Conservation (phyloP, 2,113 vertebrate species). For the Chelonoidis abingdonii region DNA sequence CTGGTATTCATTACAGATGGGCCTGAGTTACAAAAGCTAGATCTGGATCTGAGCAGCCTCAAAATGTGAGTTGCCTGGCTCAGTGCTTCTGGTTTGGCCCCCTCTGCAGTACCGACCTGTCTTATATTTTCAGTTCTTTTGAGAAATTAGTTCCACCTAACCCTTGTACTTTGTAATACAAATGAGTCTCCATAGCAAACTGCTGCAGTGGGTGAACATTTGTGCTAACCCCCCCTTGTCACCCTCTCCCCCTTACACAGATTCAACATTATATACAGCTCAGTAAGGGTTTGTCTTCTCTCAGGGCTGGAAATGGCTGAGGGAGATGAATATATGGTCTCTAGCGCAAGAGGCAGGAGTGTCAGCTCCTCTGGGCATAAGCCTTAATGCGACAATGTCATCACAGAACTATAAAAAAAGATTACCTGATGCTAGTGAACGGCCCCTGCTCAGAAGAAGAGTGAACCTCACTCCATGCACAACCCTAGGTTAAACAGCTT, state of each 20-base stretch:
- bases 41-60: neutral
- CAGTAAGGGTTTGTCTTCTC: neutral
- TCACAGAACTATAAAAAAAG: too few relatives aligned
- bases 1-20: neutral
- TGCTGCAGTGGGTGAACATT: neutral
- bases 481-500: neutral
- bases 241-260: neutral
- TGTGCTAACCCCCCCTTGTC: neutral
- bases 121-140: neutral
- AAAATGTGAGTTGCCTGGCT: neutral
- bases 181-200: neutral
- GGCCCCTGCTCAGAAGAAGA: neutral
- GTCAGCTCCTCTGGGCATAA: neutral
- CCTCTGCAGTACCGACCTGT: neutral
- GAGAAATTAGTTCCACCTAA: neutral
- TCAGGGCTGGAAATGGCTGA: neutral
- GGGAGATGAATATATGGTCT: neutral
- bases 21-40: neutral
- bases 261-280: neutral
- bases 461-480: neutral
- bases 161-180: neutral
- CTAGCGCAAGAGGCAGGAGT: neutral
- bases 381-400: too few relatives aligned
- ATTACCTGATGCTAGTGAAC: neutral
- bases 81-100: neutral